Evolutionary conservation across 2,113 vertebrate species (phyloP), one percentile per base, ranked within the genome.

Genomic region (Porphyrio hochstetteri): DNA sequence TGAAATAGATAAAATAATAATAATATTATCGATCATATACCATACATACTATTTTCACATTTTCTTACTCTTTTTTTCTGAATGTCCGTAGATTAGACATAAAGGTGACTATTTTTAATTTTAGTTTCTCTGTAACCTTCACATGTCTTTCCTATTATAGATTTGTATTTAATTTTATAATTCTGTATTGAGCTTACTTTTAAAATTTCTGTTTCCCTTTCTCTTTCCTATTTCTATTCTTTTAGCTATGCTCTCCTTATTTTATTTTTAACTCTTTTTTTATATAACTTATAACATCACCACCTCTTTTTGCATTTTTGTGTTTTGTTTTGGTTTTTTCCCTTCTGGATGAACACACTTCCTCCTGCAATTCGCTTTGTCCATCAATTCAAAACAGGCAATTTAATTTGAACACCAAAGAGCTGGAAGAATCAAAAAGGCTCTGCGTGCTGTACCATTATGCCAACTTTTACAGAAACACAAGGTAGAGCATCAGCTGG

Each of bases 201-300:
- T 71, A 1, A 11, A 28, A 69, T 59, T 60, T 59, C 15, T 48
- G 1, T 35, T 83, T 42, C 5, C 2, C 4, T 75, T 92, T 65
- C 15, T 50, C 13, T 61, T 75, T 65, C 28, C 3, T 60, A 9
- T 70, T 70, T 59, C 1, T 90, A 23, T 40, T 60, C 1, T 69
- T 88, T 81, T n/a, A 72, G 18, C 18, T 72, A 11, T 80, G 16
- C 1, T 70, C 44, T 29, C 1, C 0, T 38, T 4, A 24, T 56
- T 23, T 1, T 60, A 14, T 19, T 79, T 90, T 38, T 20, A 13
- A 21, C 13, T n/a, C 0, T 1, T 24, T 44, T 42, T 52, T 82
- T 38, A 33, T 15, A 11, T 20, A 52, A 18, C 0, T 23, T 71
- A 44, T 14, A 21, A 2, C 2, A 11, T 8, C 21, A 2, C 3